phyloP scores from a whole-genome alignment of 2,888 invertebrate species.

The Limenitis camilla region DNA sequence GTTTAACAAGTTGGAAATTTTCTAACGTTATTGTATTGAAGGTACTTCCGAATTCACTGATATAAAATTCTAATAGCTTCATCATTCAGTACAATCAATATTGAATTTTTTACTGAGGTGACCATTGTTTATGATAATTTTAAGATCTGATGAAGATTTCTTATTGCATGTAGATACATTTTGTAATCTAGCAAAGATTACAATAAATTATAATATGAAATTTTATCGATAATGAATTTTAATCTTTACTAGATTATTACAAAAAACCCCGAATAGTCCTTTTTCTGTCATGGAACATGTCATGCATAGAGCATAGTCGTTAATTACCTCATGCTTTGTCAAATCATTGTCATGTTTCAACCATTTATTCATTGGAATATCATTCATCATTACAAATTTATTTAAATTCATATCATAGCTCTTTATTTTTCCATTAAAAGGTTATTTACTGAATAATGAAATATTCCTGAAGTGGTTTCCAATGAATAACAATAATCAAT shows the following conservation, averaged over 20 bases:
- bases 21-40: no score
- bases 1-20: no score
- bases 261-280: background rate
- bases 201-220: background rate
- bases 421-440: background rate
- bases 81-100: background rate
- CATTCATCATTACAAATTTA: conserved; percentile 8
- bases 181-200: conserved; percentile 6
- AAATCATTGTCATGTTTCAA: conserved; percentile 6
- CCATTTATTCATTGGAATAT: conserved; percentile 26
- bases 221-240: background rate
- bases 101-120: no score
- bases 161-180: conserved; percentile 4
- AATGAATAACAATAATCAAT: conserved; percentile 18
- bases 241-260: background rate
- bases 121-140: background rate
- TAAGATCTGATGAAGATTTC: background rate
- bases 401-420: background rate
- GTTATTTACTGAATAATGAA: background rate
- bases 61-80: no score
- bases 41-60: no score
- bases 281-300: conserved; percentile 8
- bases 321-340: background rate
- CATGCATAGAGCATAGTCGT: conserved; percentile 13
- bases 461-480: conserved; percentile 12